These are phyloP conservation scores for Rhagologus leucostigma DNA, from an alignment of 2,113 vertebrate species.

Conservation along the genomic window DNA sequence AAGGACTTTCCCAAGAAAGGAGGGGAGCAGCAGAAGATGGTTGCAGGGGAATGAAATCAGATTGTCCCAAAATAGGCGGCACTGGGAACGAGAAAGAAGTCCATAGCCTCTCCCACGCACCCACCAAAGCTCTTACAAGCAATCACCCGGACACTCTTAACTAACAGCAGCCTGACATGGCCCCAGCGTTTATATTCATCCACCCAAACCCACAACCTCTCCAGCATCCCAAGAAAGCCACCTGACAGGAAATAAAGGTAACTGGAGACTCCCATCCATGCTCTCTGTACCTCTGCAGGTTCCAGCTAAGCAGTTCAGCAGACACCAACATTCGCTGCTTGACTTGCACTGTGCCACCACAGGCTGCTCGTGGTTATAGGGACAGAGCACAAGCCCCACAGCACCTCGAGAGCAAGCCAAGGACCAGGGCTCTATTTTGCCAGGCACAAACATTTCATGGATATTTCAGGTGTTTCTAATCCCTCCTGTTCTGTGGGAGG, in stretches of 20 bases:
- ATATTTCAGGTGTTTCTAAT: background rate
- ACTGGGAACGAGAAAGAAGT: background rate
- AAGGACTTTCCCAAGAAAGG: background rate
- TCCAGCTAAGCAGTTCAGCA: background rate
- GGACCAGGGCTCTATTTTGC: background rate
- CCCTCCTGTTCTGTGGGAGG: background rate
- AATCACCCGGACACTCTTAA: background rate
- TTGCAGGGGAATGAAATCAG: background rate
- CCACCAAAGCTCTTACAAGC: background rate
- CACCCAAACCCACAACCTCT: background rate
- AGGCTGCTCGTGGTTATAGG: background rate
- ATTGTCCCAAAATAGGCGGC: background rate
- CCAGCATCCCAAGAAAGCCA: background rate
- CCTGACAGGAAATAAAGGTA: background rate
- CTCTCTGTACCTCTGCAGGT: background rate
- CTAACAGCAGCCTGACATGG: background rate
- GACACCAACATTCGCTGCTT: background rate
- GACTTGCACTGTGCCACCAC: background rate
- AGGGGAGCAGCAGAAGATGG: background rate
- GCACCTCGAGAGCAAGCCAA: background rate
- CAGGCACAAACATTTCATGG: background rate
- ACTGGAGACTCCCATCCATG: fast-evolving
- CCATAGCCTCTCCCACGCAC: background rate
- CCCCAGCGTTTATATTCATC: background rate
- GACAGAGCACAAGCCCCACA: background rate